Percentiles rank a stretch among this genome's conserved stretches.
Evolutionary conservation across 2,888 invertebrate species (phyloP).

Genomic region (Lutraria lutraria): DNA sequence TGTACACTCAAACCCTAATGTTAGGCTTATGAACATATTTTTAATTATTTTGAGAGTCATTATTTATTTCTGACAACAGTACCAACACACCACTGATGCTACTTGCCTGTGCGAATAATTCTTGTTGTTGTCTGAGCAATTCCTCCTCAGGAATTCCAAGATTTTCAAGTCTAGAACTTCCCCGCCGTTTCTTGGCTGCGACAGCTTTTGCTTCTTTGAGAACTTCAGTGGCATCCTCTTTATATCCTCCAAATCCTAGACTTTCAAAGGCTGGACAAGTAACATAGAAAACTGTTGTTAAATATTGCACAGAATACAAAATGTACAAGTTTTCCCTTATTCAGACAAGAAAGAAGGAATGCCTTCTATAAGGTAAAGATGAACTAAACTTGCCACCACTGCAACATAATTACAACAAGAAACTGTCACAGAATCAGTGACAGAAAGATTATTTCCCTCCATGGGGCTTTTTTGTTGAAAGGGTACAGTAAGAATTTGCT

Average conservation of each 20-base stretch:
- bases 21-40: no score
- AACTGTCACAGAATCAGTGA: no score
- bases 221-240: slow-evolving; percentile 97
- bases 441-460: no score
- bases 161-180: slow-evolving; percentile 98
- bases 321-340: background rate
- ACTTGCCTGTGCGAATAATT: slow-evolving; percentile 94
- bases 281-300: background rate
- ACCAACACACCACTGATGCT: background rate
- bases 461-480: no score
- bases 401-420: no score
- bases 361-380: no score
- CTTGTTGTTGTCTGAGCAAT: slow-evolving; percentile 97
- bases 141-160: slow-evolving; percentile 99
- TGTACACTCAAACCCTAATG: no score
- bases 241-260: slow-evolving; percentile 97
- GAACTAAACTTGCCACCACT: no score
- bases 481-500: no score
- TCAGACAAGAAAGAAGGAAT: background rate
- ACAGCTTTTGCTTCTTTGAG: slow-evolving; percentile 98
- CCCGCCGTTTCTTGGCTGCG: slow-evolving; percentile 96
- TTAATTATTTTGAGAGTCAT: no score
- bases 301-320: background rate
- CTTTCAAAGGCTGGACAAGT: slow-evolving; percentile 92
- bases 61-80: no score